These are phyloP conservation scores for Motacilla alba DNA, from an alignment of 2,113 vertebrate species.

Conservation along the genomic window DNA sequence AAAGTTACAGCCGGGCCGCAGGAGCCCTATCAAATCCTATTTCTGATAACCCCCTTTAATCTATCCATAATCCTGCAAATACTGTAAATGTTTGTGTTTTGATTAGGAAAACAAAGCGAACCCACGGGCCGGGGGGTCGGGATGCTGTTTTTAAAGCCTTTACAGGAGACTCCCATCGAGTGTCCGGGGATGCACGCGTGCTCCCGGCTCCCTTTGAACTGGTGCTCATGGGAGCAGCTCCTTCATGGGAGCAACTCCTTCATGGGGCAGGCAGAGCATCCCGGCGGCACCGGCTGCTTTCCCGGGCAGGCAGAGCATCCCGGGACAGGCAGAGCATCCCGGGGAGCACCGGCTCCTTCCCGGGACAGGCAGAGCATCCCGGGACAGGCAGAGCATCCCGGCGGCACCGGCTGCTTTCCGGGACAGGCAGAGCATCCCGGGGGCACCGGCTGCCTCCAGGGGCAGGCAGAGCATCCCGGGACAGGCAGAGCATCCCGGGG, in stretches of 20 bases:
- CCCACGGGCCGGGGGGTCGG: accelerated
- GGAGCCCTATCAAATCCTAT: not conserved
- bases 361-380: no score
- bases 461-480: no score
- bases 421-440: no score
- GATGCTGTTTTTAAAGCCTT: not conserved
- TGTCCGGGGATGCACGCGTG: accelerated
- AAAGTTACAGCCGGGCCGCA: not conserved
- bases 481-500: no score
- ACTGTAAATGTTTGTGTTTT: not conserved
- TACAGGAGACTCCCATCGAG: not conserved
- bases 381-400: no score
- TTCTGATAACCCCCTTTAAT: conserved; percentile 22
- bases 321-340: not conserved
- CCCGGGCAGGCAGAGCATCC: no score
- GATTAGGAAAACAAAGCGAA: not conserved
- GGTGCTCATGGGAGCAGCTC: accelerated
- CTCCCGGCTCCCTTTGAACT: no score
- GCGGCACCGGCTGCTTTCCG: no score
- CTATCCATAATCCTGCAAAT: conserved; percentile 31
- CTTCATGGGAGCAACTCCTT: not conserved
- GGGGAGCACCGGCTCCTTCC: no score
- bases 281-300: no score
- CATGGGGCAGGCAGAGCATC: not conserved
- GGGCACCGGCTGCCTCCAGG: no score